phyloP scores from a whole-genome alignment of 2,113 vertebrate species.

The Corythoichthys intestinalis region DNA sequence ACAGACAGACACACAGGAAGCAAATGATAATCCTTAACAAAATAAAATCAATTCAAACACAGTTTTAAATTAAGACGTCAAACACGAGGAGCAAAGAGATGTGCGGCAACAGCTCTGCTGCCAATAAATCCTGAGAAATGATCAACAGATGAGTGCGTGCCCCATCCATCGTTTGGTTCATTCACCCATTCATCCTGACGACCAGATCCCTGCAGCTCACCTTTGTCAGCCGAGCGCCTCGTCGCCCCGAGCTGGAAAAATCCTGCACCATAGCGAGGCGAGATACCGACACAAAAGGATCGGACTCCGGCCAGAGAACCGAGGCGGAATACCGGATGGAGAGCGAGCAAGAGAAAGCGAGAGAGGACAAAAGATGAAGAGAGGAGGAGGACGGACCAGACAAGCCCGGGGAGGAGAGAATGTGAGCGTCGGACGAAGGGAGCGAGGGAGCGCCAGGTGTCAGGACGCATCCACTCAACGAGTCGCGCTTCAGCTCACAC shows the following conservation, averaged over 20 bases:
- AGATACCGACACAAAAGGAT: conserved; percentile 42
- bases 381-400: conserved; percentile 47
- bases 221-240: conserved; percentile 55
- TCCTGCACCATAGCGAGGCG: conserved; percentile 61
- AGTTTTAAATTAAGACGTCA: neutral
- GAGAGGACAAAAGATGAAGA: conserved; percentile 39
- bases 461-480: conserved; percentile 53
- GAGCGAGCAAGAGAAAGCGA: conserved; percentile 3
- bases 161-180: neutral
- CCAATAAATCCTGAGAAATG: neutral
- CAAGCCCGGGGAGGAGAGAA: conserved; percentile 56
- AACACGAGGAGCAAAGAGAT: neutral
- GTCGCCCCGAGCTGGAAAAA: conserved; percentile 53
- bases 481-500: conserved; percentile 22
- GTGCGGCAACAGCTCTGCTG: neutral
- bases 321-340: conserved; percentile 10
- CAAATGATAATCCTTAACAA: neutral
- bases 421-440: conserved; percentile 51
- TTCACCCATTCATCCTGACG: neutral
- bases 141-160: neutral
- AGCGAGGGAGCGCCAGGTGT: conserved; percentile 66
- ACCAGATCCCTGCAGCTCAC: conserved; percentile 44
- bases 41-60: neutral
- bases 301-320: conserved; percentile 13
- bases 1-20: neutral